phyloP scores from a whole-genome alignment of 2,888 invertebrate species.

The Drosophila gaucha region DNA sequence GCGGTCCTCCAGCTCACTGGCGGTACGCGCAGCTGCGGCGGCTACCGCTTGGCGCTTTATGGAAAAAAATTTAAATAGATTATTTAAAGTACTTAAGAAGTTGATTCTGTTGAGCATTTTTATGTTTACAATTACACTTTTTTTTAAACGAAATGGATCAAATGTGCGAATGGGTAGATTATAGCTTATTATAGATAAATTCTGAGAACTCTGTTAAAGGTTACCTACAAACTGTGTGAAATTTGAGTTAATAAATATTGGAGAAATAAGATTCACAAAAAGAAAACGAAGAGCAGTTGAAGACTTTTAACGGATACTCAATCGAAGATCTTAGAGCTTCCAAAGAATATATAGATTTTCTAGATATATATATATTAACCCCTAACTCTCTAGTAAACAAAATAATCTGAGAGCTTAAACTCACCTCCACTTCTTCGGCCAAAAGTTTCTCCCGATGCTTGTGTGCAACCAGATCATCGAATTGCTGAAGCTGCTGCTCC shows the following conservation, averaged over 20 bases:
- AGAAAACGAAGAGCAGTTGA: no score
- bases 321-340: no score
- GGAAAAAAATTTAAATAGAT: neutral
- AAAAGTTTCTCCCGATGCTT: conserved; percentile 82
- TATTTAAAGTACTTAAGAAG: neutral
- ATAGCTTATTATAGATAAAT: no score
- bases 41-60: conserved; percentile 53
- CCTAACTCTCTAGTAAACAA: neutral
- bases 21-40: conserved; percentile 83
- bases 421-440: conserved; percentile 70
- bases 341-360: no score
- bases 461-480: conserved; percentile 89
- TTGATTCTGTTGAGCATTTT: neutral
- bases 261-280: no score
- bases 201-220: no score
- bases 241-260: no score
- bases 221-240: no score
- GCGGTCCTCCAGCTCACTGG: conserved; percentile 55
- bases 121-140: neutral
- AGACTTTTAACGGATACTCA: no score
- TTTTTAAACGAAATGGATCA: no score
- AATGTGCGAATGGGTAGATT: no score
- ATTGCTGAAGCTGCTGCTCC: conserved; percentile 90
- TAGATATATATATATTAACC: neutral
- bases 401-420: neutral